These are phyloP conservation scores for Oscheius sp. DNA, from an alignment of 2,888 invertebrate species.

Conservation along the genomic window DNA sequence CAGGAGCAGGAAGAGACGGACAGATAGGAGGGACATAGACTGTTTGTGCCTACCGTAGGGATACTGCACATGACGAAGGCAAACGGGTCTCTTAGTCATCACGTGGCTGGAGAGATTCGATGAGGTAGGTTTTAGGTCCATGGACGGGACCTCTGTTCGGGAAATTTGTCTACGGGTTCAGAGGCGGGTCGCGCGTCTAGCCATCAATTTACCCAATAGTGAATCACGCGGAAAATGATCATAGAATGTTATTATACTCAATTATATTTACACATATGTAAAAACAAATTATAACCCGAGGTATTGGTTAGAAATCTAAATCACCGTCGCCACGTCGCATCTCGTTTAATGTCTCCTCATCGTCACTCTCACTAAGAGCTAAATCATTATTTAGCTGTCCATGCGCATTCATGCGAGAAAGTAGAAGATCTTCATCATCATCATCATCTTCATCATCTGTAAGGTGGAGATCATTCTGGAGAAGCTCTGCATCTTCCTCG, in stretches of 20 bases:
- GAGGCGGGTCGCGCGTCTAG: too few species aligned
- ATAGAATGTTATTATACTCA: not conserved
- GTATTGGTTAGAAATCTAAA: not conserved
- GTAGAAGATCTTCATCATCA: slow-evolving; percentile 36
- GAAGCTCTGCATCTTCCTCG: slow-evolving; percentile 35
- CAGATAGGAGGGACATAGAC: not conserved
- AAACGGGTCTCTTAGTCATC: slow-evolving; percentile 8
- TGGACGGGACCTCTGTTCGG: too few species aligned
- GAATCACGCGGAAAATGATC: too few species aligned
- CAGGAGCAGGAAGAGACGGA: not conserved
- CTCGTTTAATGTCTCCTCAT: slow-evolving; percentile 54
- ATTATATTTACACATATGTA: not conserved
- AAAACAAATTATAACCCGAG: not conserved
- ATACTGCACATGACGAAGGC: not conserved
- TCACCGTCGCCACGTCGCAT: slow-evolving; percentile 13
- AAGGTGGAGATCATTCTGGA: slow-evolving; percentile 48
- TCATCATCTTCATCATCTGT: slow-evolving; percentile 42
- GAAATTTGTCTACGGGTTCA: too few species aligned
- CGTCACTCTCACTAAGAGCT: slow-evolving; percentile 66
- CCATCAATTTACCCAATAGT: too few species aligned
- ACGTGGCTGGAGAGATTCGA: not conserved
- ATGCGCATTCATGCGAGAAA: slow-evolving; percentile 46
- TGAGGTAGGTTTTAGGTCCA: not conserved
- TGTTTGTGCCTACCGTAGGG: not conserved
- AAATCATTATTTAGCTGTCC: slow-evolving; percentile 66